Percentiles rank a stretch among this genome's conserved stretches.
Conservation (phyloP, 2,113 vertebrate genomes). For the Thunnus maccoyii region DNA sequence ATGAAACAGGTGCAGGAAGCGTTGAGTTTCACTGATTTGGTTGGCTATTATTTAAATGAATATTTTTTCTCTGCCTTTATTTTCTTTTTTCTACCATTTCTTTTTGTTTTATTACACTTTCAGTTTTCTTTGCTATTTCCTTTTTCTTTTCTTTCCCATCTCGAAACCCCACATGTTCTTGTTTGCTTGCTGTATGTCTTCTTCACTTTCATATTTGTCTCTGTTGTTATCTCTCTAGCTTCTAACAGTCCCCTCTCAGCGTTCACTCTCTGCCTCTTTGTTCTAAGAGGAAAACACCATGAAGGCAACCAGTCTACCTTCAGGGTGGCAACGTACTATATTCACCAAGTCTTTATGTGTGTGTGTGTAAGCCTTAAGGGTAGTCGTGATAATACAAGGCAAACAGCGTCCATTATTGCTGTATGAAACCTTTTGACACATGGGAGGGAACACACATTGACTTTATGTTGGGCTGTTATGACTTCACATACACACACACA, state of each 20-base stretch:
- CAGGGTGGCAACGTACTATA: constrained; percentile 26
- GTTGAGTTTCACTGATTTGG: no score
- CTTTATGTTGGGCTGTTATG: constrained; percentile 38
- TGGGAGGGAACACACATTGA: constrained; percentile 18
- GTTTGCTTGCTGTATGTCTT: no score
- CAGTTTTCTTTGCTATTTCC: no score
- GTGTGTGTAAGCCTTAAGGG: constrained; percentile 26
- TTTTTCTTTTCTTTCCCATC: no score
- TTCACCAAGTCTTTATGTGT: constrained; percentile 26
- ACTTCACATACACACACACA: constrained; percentile 25
- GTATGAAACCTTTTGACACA: constrained; percentile 56
- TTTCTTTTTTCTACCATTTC: no score
- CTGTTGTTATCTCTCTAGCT: no score
- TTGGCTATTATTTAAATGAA: no score
- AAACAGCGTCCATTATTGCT: constrained; percentile 48
- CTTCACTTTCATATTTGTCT: background rate
- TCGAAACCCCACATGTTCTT: no score
- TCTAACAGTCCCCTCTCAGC: background rate
- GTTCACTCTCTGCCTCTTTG: background rate
- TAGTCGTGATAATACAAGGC: constrained; percentile 21
- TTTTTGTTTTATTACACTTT: no score
- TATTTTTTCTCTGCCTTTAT: no score
- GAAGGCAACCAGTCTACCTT: background rate
- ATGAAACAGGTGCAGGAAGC: no score
- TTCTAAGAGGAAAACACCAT: constrained; percentile 17